Conservation (phyloP, 1,140 invertebrate species). For the Akabosia matsudoensis region DNA sequence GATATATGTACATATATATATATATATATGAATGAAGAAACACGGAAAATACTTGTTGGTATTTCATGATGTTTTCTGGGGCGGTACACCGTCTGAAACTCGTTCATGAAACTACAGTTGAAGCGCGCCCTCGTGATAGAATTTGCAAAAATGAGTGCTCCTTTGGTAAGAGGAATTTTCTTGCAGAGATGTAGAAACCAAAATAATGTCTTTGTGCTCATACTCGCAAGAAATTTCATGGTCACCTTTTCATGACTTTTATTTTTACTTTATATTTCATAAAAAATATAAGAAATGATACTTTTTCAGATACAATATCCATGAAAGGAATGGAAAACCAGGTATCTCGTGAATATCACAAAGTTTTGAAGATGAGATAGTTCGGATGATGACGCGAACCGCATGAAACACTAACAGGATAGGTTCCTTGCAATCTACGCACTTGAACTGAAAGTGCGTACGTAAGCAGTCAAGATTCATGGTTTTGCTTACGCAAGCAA, state of each 20-base stretch:
- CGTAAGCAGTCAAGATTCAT: not conserved
- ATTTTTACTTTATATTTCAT: no score
- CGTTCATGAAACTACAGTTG: not conserved
- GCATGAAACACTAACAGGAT: not conserved
- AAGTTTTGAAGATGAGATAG: not conserved
- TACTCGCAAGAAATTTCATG: no score
- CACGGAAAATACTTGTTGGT: not conserved
- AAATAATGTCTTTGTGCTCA: no score
- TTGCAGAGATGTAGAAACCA: no score
- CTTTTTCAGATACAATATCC: no score
- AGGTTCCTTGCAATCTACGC: not conserved
- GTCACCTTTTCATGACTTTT: not conserved
- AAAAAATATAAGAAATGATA: no score
- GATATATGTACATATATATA: no score
- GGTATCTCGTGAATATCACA: not conserved
- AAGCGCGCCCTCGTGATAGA: conserved; percentile 8
- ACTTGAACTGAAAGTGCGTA: not conserved
- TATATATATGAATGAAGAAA: not conserved
- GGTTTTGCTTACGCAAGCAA: not conserved
- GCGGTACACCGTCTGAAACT: no score
- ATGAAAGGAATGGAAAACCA: not conserved
- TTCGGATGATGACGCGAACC: not conserved
- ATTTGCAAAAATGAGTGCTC: no score
- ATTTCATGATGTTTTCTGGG: no score
- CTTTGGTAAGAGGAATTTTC: no score